phyloP scores from a whole-genome alignment of 2,113 vertebrate species.

The Chlamydotis undulata region DNA sequence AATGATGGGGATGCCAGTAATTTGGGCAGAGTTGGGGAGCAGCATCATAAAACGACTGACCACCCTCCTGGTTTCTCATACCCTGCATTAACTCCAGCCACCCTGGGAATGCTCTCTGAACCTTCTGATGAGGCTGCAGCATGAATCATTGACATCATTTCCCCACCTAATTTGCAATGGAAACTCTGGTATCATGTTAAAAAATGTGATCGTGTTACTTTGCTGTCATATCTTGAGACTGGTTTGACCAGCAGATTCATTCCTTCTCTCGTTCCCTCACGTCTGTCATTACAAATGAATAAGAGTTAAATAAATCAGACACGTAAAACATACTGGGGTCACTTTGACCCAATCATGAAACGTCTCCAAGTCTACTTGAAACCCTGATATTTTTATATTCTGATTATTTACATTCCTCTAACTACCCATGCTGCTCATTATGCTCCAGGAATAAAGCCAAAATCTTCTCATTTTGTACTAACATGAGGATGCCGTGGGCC shows the following conservation, averaged over 20 bases:
- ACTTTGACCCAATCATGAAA: neutral
- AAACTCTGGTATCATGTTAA: neutral
- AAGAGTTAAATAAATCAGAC: neutral
- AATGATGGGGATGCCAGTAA: neutral
- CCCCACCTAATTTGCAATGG: neutral
- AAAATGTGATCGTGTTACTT: neutral
- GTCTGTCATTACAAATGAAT: neutral
- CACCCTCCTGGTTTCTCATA: neutral
- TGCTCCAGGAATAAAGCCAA: neutral
- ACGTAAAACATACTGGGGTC: accelerated
- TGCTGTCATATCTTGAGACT: neutral
- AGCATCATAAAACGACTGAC: accelerated
- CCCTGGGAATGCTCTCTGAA: neutral
- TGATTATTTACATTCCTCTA: neutral
- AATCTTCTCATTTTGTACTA: constrained; percentile 67
- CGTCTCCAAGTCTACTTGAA: neutral
- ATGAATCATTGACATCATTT: neutral
- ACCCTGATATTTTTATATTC: neutral
- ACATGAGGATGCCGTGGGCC: constrained; percentile 98
- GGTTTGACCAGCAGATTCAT: neutral
- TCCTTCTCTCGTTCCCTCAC: neutral
- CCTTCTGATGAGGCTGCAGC: neutral
- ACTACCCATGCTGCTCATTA: neutral
- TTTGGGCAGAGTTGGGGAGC: accelerated
- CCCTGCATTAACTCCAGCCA: neutral